phyloP scores from a whole-genome alignment of 1,140 invertebrate species.

The Matsumurasca onukii region DNA sequence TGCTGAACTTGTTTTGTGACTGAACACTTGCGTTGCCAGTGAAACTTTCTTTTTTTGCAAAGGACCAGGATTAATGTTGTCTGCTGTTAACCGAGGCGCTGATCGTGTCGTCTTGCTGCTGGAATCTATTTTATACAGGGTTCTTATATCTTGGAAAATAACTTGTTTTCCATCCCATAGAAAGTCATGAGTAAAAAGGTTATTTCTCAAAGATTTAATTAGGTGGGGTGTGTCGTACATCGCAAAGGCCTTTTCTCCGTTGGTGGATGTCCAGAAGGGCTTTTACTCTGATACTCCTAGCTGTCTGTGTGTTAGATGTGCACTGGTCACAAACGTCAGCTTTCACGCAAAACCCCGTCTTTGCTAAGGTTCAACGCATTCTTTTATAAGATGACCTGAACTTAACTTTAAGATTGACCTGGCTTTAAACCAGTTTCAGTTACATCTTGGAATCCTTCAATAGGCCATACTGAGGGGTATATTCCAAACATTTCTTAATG shows the following conservation, averaged over 20 bases:
- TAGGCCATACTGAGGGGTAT: too few species aligned
- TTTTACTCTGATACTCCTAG: not conserved
- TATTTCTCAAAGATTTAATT: not conserved
- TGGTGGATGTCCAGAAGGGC: not conserved
- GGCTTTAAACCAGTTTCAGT: not conserved
- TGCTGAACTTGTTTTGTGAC: too few species aligned
- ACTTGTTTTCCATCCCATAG: not conserved
- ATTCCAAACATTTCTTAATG: too few species aligned
- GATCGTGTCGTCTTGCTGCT: not conserved
- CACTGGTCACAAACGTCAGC: not conserved
- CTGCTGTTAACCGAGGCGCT: not conserved
- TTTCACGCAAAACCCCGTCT: not conserved
- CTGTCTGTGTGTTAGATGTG: not conserved
- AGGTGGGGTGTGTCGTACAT: constrained; percentile 8
- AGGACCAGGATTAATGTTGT: not conserved
- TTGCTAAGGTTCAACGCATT: not conserved
- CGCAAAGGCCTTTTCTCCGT: not conserved
- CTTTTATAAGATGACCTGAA: too few species aligned
- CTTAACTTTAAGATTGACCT: too few species aligned
- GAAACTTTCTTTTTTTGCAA: too few species aligned
- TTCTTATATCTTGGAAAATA: constrained; percentile 1
- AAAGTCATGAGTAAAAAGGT: not conserved
- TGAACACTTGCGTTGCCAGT: too few species aligned
- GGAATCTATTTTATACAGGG: constrained; percentile 2
- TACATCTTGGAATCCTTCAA: not conserved